Evolutionary conservation across 2,113 vertebrate species (phyloP), one percentile per base, ranked within the genome.

Genomic region (Reinhardtius hippoglossoides): DNA sequence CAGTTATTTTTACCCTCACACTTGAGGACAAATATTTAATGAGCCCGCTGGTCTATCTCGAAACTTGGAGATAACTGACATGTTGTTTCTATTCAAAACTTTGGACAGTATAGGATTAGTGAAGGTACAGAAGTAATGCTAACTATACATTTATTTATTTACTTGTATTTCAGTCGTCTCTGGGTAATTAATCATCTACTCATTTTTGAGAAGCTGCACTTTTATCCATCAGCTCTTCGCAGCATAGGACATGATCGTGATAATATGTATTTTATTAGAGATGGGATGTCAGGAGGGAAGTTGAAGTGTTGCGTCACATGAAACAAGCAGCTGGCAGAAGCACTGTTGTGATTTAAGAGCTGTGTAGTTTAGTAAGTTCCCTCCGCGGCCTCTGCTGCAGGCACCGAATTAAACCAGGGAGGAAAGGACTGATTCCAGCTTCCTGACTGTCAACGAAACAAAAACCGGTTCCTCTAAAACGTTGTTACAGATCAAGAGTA

Each of bases 291-390:
- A 27, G 1, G 44, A 31, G 3, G 40, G 20, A 14, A n/a, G 56
- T 21, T 48, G 9, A 73, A 27, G 55, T 20, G 18, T 55, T 58
- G 26, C 60, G 24, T 71, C 73, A 67, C 15, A 61, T 58, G 31
- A 78, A 56, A 83, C 82, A 67, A 80, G 72, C 80, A 77, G 55
- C 67, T 40, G 15, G 72, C 44, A 76, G 59, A 76, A 78, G 82
- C 18, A 59, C 40, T 31, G n/a, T 42, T 71, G 27, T 31, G 50
- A 77, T 24, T 52, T 27, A 0, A 2, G 31, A 54, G 31, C n/a
- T 37, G 24, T 23, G 46, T 2, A 65, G 46, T 76, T 76, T 35
- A 69, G 16, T 61, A 52, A 61, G 15, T 61, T 50, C 24, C 70
- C 56, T 65, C 46, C 26, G 27, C 52, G 59, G 52, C 8, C 48